phyloP scores from a whole-genome alignment of 2,888 invertebrate species.

The Rotaria socialis region DNA sequence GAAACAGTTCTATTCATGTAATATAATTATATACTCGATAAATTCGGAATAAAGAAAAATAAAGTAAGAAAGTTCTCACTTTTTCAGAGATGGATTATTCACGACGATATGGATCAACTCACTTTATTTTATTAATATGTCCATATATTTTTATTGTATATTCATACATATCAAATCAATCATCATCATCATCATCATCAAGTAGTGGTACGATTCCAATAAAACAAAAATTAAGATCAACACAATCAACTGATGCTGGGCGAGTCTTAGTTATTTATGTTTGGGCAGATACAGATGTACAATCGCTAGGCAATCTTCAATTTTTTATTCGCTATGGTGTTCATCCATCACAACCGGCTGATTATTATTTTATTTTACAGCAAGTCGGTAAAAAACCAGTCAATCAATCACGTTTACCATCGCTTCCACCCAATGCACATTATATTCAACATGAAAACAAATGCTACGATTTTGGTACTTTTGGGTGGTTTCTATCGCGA shows the following conservation, averaged over 20 bases:
- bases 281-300: neutral
- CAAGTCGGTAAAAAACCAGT: neutral
- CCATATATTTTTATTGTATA: neutral
- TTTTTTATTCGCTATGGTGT: constrained; percentile 3
- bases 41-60: no score
- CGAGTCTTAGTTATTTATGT: neutral
- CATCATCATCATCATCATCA: neutral
- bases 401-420: neutral
- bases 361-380: neutral
- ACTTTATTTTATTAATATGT: neutral
- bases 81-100: neutral
- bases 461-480: neutral
- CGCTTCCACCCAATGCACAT: neutral
- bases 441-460: neutral
- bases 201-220: neutral
- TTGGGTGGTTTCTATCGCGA: neutral
- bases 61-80: no score
- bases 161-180: neutral
- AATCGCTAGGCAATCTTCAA: neutral
- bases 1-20: no score
- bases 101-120: neutral
- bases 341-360: neutral
- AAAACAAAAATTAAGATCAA: no score
- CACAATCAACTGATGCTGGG: neutral
- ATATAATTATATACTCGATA: no score